Evolutionary conservation across 1,140 invertebrate genomes (phyloP), one percentile per base, ranked within the genome.

Genomic region (Stratiolaelaps scimitus): DNA sequence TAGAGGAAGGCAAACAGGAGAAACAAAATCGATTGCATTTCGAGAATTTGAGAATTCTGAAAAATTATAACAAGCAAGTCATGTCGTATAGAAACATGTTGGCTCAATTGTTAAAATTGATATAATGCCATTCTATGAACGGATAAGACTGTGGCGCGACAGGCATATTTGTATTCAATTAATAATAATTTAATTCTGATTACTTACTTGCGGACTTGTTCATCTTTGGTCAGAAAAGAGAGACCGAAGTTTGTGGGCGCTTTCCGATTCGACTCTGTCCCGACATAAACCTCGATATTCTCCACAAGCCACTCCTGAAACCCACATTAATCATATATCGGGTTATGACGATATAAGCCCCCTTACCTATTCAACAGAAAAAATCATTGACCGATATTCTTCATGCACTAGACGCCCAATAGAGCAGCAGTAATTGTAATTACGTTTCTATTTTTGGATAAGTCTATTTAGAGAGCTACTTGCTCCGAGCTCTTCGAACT

Each of bases 221-320:
- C 45, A 65, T 68, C 26, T 40, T 45, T 23, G 17, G 60, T 2
- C 7, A 68, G 26, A 45, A 69, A 69, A 34, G 68, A 53, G 19
- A 68, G 44, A 15, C 65, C 66, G n/a, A 75, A 82, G 80, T 78
- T 82, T 67, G 82, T 82, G 65, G 85, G 85, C n/a, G 86, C 83
- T 74, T 83, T 84, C 65, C 87, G 77, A 73, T 88, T 89, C 1
- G 82, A 73, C 72, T 91, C 88, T 72, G 84, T 81, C 10, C 89
- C 88, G 66, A 87, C 76, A 76, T 89, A 92, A 83, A 86, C 87
- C 7, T 84, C 73, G 47, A 88, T 82, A 72, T 88, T 84, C 73
- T 88, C 84, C 23, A 88, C 80, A 69, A 81, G 80, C 85, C 86
- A 89, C 67, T 83, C 53, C 53, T 60, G 53, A 15, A 23, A 60